A percentile compares a stretch with the other conserved stretches of the same genome.
Evolutionary conservation across 2,797 vertebrate genomes (phyloP).

Genomic region (Menidia menidia): DNA sequence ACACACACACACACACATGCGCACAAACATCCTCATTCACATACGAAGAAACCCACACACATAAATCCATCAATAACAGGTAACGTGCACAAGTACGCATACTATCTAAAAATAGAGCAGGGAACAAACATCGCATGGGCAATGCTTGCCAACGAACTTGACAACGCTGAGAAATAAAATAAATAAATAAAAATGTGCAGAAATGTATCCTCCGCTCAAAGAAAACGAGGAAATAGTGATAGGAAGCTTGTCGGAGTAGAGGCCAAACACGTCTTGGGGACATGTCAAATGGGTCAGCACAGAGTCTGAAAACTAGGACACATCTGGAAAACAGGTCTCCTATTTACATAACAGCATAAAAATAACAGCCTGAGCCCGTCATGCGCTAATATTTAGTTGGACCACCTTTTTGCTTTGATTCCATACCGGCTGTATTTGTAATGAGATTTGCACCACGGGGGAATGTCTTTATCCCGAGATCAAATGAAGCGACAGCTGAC

Average conservation of each 20-base stretch:
- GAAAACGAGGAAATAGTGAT: conserved; percentile 21
- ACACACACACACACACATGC: conserved; percentile 35
- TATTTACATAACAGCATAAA: background rate
- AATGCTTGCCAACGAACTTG: background rate
- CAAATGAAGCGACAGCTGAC: too few species aligned
- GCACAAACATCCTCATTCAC: conserved; percentile 43
- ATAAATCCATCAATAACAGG: conserved; percentile 33
- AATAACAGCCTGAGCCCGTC: too few species aligned
- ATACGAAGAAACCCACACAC: conserved; percentile 21
- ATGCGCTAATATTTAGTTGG: too few species aligned
- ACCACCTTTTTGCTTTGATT: too few species aligned
- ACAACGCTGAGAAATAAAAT: too few species aligned
- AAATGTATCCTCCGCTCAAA: background rate
- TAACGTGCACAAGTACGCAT: background rate
- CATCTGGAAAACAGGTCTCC: background rate
- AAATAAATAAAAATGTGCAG: background rate
- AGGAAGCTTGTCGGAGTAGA: background rate
- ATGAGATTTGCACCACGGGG: too few species aligned
- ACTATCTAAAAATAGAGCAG: conserved; percentile 41
- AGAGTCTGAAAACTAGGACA: background rate
- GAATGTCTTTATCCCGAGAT: too few species aligned
- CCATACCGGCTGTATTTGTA: too few species aligned
- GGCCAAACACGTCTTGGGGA: conserved; percentile 1
- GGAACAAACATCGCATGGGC: background rate
- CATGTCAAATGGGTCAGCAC: background rate